A percentile compares a stretch with the other conserved stretches of the same genome.
phyloP scores from a whole-genome alignment of 2,888 invertebrate species.

The Caenorhabditis zanzibari region DNA sequence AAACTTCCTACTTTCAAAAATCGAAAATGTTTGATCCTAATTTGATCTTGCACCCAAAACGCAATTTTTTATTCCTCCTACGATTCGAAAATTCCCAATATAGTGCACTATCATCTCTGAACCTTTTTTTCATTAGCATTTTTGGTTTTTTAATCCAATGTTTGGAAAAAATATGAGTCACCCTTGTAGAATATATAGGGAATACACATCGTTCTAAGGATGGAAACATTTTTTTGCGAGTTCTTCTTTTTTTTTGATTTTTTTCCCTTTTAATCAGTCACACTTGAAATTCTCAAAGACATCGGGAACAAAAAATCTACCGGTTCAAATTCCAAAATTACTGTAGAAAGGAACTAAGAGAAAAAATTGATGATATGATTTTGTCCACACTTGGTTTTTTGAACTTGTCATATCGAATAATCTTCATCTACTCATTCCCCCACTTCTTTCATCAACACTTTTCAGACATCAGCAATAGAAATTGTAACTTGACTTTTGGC shows the following conservation, averaged over 20 bases:
- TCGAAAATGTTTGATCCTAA: no score
- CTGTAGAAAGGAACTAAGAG: conserved; percentile 13
- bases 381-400: conserved; percentile 34
- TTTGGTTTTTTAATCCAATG: background rate
- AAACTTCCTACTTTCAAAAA: no score
- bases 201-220: no score
- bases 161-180: background rate
- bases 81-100: background rate
- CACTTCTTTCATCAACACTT: background rate
- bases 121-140: background rate
- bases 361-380: conserved; percentile 23
- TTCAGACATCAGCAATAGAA: conserved; percentile 39
- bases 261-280: no score
- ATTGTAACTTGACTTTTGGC: conserved; percentile 16
- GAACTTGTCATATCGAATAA: conserved; percentile 32
- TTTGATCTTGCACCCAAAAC: no score
- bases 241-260: no score
- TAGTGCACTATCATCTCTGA: conserved; percentile 6
- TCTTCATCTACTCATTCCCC: background rate
- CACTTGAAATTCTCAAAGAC: background rate
- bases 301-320: background rate
- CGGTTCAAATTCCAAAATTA: background rate
- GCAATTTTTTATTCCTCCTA: no score
- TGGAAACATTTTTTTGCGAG: no score
- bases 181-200: background rate